These are phyloP conservation scores for Galerucella calmariensis DNA, from an alignment of 2,888 invertebrate species.

Conservation along the genomic window DNA sequence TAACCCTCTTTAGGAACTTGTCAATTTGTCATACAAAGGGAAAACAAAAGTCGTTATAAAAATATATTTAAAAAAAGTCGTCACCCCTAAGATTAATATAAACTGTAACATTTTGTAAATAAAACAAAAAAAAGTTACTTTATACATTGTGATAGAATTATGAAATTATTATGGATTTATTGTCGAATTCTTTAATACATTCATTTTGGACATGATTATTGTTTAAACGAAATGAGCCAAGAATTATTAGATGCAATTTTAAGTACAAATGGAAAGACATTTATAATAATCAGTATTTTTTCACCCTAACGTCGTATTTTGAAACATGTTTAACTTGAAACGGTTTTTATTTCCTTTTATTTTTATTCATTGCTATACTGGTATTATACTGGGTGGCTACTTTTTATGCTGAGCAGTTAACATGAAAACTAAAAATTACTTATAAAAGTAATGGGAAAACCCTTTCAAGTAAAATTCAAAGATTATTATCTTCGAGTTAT, in stretches of 20 bases:
- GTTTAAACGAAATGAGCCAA: not conserved
- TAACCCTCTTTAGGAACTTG: constrained; percentile 50
- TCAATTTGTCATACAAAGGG: constrained; percentile 47
- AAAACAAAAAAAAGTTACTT: constrained; percentile 36
- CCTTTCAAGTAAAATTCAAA: too few relatives aligned
- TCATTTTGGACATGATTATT: constrained; percentile 22
- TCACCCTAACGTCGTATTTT: not conserved
- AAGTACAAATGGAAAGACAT: not conserved
- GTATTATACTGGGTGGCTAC: not conserved
- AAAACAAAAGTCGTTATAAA: constrained; percentile 33
- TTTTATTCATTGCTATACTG: not conserved
- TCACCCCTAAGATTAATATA: constrained; percentile 28
- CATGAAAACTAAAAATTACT: too few relatives aligned
- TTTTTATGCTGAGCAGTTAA: not conserved
- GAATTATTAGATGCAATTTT: not conserved
- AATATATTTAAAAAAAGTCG: constrained; percentile 23
- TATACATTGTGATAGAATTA: constrained; percentile 43
- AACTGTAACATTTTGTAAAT: constrained; percentile 47
- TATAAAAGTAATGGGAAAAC: too few relatives aligned
- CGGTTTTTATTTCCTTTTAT: not conserved
- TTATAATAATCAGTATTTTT: not conserved
- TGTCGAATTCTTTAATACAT: constrained; percentile 23
- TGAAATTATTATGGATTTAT: constrained; percentile 34
- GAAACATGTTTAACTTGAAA: not conserved
- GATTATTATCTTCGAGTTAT: too few relatives aligned